Evolutionary conservation across 2,888 invertebrate genomes (phyloP), one percentile per base, ranked within the genome.

Genomic region (Panopea generosa): DNA sequence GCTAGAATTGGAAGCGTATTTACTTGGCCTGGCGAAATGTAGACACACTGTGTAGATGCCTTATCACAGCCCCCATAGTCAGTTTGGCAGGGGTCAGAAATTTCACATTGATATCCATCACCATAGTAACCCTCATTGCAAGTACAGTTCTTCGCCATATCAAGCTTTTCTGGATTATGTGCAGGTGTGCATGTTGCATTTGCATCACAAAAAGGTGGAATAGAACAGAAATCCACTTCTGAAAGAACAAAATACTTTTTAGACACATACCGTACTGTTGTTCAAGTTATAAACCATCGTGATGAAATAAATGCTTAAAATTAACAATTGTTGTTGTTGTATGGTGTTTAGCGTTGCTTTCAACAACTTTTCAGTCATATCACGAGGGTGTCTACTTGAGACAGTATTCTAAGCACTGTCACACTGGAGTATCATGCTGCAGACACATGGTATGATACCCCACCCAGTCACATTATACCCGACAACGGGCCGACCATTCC

Each of bases 61-160:
- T 40, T 33, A 6, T 83, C 84, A 84, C 91, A 91, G 0, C 86
- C 89, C 9, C 90, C 90, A 62, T 85, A 78, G 59, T 87, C 71
- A 1, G 56, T 66, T 68, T 87, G 86, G 66, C 91, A 91, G 1
- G 87, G 90, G 70, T 91, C 85, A 47, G 86, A 83, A 22, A 87
- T 83, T 20, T 77, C 69, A 77, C 91, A 91, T 20, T 65, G 59
- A 60, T 82, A 82, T 4, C 90, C 90, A 78, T 90, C 89, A 47
- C 90, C 90, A 50, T 76, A 66, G 80, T 82, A 90, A 66, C 87
- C 88, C 26, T 60, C 29, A 14, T 71, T 75, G 72, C 91, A 91
- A 1, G 74, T 67, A 69, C 91, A 91, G 27, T 81, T 71, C 66
- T 84, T 84, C 3, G 59, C 57, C 16, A 65, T 20, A 14, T 33